Base-by-base conservation (phyloP, 2,113 vertebrate species). In the Ageneiosus marmoratus region DNA sequence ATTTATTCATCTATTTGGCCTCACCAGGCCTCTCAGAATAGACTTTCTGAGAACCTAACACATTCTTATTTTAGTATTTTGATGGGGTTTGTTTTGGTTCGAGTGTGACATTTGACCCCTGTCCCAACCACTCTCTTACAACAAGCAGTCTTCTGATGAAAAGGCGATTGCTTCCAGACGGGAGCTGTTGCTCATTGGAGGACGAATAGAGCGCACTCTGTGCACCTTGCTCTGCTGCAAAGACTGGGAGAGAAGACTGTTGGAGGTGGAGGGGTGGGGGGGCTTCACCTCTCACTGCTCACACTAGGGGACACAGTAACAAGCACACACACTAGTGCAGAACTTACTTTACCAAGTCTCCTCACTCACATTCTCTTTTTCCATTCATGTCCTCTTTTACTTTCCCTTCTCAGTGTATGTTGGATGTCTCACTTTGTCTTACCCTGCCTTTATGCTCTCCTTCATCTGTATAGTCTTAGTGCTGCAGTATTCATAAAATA, bases 111-210 rank as follows among this genome's bases (percentile, higher is more conserved):
- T 92, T 92, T 93, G 91, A 89, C 95, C 94, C 93, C 92, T 95
- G 94, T 93, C 94, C 94, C 89, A 87, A 84, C 87, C 92, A 93
- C 94, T 95, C 94, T 94, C 91, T 95, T 92, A 93, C 92, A 94
- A 95, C 95, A 95, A 95, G 95, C 94, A 95, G 89, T 92, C 92
- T 92, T 93, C 91, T 95, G 94, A 95, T 95, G 95, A 95, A 93
- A 93, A 92, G 58, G 87, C 92, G 95, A 96, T 96, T 95, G 94
- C 86, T 96, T 96, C 95, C 96, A 96, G 95, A 95, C 91, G 91
- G 50, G 78, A 83, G 69, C 29, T 65, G 37, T 58, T 74, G 82
- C 76, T 85, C 46, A 51, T 27, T 58, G 50, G 50, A 74, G 74
- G 69, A 78, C 53, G 60, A 53, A 85, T 86, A 86, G 80, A 74